phyloP scores from a whole-genome alignment of 2,888 invertebrate species.

The Limnephilus rhombicus region DNA sequence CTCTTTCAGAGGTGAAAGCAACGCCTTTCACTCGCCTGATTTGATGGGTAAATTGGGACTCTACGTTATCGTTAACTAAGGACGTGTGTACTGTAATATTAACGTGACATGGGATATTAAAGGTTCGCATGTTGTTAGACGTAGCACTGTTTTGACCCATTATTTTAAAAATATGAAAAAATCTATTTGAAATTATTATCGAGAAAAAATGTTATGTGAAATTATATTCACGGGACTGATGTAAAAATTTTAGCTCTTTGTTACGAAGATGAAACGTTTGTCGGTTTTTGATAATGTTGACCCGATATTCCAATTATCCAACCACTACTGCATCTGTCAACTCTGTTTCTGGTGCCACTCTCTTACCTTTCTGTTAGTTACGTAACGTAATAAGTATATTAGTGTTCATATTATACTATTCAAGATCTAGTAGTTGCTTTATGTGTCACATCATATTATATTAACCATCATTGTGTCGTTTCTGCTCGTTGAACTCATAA shows the following conservation, averaged over 20 bases:
- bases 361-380: not conserved
- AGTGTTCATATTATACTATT: conserved; percentile 2
- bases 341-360: conserved; percentile 6
- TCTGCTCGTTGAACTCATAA: conserved; percentile 37
- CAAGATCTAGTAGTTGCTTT: conserved; percentile 42
- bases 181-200: conserved; percentile 64
- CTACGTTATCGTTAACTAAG: conserved; percentile 33
- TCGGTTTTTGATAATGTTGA: conserved; percentile 51
- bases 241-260: conserved; percentile 68
- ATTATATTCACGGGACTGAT: conserved; percentile 78
- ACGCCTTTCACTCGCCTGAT: conserved; percentile 29
- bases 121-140: conserved; percentile 62
- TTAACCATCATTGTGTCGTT: conserved; percentile 37
- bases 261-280: conserved; percentile 55
- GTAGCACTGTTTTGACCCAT: conserved; percentile 63
- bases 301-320: not conserved
- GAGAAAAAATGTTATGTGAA: conserved; percentile 74
- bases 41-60: not conserved
- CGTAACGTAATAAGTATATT: not conserved
- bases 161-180: conserved; percentile 61
- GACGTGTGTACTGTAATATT: conserved; percentile 43
- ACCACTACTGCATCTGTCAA: not conserved
- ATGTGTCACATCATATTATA: conserved; percentile 30
- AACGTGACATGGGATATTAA: conserved; percentile 51
- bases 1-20: conserved; percentile 35